Base-by-base conservation (phyloP, 2,888 invertebrate species). In the Drosophila ustulata region DNA sequence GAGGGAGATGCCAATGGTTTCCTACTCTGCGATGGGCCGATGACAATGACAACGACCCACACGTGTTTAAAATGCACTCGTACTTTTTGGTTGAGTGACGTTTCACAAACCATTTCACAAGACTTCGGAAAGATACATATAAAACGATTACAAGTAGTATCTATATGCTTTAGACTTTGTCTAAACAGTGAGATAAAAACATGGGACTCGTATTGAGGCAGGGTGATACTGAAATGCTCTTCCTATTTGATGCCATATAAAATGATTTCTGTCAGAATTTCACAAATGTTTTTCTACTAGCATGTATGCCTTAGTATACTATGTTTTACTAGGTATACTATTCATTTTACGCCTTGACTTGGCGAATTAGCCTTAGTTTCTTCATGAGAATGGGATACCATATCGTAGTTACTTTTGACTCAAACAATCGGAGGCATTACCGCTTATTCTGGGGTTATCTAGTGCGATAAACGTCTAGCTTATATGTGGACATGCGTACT, bases 1-100 rank as follows among this genome's bases (percentile, higher is more conserved):
- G 62, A 59, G 58, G 52, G 18, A 47, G 69, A 78, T 74, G 51
- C 46, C 47, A 47, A 53, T 43, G 13, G 49, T 3, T 37, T 28
- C 8, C 37, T 37, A 30, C 58, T 47, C 45, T 49, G 46, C 39
- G 43, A 30, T 41, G 50, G 26, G 28, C 7, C 18, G 37, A 49
- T 55, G 67, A 46, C 66, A 64, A 51, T 76, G 68, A 66, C 43
- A 75, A 47, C 47, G 59, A 72, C 45, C 13, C 57, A 72, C 66
- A 81, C 82, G 70, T 69, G 70, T 66, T 53, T 39, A 11, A 61
- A 64, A 32, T 41, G 25, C 23, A 34, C 53, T 56, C 53, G 26
- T 37, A 37, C 28, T 57, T 47, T 37, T 45, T 39, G 30, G 30
- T 13, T 25, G 45, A 34, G 47, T 75, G 72, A 75, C 71, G 75